Evolutionary conservation across 2,113 vertebrate species (phyloP).

Genomic region (Malurus elegans): DNA sequence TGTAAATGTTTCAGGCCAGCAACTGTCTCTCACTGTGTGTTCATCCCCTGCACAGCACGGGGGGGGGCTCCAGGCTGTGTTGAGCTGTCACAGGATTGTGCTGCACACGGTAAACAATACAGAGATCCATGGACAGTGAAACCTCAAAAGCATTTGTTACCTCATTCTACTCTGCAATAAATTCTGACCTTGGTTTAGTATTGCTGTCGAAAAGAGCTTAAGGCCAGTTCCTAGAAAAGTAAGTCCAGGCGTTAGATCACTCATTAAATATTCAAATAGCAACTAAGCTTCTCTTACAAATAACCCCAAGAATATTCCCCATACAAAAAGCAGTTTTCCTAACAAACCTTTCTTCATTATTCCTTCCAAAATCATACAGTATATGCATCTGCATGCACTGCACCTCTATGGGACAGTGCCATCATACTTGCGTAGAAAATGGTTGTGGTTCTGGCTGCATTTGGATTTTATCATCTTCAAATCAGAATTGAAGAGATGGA

Average conservation of each 20-base stretch:
- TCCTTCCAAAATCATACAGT: neutral
- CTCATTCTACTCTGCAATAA: neutral
- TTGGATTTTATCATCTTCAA: neutral
- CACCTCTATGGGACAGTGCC: accelerated
- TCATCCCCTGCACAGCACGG: neutral
- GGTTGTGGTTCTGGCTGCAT: neutral
- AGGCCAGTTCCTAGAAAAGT: neutral
- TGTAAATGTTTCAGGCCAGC: neutral
- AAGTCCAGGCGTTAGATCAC: neutral
- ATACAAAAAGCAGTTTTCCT: neutral
- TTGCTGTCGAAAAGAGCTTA: neutral
- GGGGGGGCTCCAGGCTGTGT: neutral
- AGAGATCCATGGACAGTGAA: neutral
- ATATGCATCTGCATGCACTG: neutral
- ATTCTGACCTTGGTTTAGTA: neutral
- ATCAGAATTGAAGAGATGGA: neutral
- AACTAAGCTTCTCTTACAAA: neutral
- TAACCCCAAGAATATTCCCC: neutral
- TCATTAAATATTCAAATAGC: neutral
- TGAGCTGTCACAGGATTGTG: neutral
- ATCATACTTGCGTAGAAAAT: neutral
- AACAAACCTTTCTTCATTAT: neutral
- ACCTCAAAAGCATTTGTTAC: neutral
- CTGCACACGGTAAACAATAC: neutral
- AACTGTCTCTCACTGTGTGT: neutral